A percentile compares a stretch with the other conserved stretches of the same genome.
These are phyloP conservation scores for Linepithema humile DNA, from an alignment of 1,140 invertebrate genomes.

Conservation along the genomic window DNA sequence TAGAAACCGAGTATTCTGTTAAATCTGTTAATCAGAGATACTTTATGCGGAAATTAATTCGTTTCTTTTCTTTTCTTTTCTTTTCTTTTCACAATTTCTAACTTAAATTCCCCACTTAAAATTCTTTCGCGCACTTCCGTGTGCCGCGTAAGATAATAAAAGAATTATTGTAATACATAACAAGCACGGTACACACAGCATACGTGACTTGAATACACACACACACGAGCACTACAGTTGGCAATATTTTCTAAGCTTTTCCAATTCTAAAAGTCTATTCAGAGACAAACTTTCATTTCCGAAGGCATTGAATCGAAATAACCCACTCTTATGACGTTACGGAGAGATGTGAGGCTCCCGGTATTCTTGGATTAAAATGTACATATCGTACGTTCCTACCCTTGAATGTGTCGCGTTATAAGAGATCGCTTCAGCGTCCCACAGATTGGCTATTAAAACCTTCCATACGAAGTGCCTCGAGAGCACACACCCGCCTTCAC, in stretches of 20 bases:
- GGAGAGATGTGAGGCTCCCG: conserved; percentile 47
- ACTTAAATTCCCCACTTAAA: neutral
- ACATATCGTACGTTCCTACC: conserved; percentile 1
- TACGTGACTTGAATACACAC: too few relatives aligned
- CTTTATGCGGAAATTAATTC: neutral
- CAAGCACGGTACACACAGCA: too few relatives aligned
- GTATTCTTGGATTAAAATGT: conserved; percentile 68
- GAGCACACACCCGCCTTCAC: conserved; percentile 56
- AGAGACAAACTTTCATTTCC: conserved; percentile 6
- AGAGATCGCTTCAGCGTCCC: conserved; percentile 70
- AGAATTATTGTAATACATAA: neutral
- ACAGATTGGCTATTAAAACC: conserved; percentile 75
- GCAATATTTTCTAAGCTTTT: neutral
- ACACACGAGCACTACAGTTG: neutral
- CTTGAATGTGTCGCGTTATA: conserved; percentile 62
- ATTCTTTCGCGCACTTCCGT: neutral
- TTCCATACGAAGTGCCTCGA: conserved; percentile 71
- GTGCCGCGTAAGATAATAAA: neutral
- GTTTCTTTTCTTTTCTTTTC: neutral
- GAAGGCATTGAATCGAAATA: conserved; percentile 33
- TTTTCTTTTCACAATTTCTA: neutral
- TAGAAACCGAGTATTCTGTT: neutral
- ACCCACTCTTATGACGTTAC: neutral
- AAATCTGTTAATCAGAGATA: neutral
- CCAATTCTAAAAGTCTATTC: neutral